Conservation (phyloP, 2,888 invertebrate genomes). For the Drosophila barbarae region DNA sequence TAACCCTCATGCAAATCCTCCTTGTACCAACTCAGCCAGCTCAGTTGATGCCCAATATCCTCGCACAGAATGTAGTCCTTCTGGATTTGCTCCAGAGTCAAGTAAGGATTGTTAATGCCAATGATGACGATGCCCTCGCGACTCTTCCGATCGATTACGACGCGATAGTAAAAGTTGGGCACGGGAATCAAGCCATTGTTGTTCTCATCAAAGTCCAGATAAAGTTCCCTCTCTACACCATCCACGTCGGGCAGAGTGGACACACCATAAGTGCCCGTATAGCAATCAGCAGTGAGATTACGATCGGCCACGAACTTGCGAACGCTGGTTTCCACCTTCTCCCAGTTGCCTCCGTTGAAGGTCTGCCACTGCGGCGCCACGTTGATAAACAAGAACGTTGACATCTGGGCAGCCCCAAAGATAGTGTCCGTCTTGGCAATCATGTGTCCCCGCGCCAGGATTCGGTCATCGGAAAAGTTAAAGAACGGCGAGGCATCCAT, state of each 20-base stretch:
- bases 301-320: constrained; percentile 79
- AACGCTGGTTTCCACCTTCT: constrained; percentile 80
- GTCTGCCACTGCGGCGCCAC: constrained; percentile 82
- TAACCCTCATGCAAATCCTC: constrained; percentile 68
- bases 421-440: constrained; percentile 81
- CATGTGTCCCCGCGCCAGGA: constrained; percentile 81
- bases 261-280: constrained; percentile 82
- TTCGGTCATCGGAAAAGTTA: constrained; percentile 59
- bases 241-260: constrained; percentile 81
- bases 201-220: constrained; percentile 75
- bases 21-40: constrained; percentile 71
- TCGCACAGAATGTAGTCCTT: constrained; percentile 70
- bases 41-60: constrained; percentile 67
- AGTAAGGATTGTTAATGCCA: constrained; percentile 79
- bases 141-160: constrained; percentile 80
- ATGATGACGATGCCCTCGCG: constrained; percentile 81
- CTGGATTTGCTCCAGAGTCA: constrained; percentile 61
- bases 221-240: constrained; percentile 74
- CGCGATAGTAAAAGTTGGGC: constrained; percentile 82
- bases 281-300: constrained; percentile 79
- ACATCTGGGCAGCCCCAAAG: constrained; percentile 80
- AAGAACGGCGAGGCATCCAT: constrained; percentile 68
- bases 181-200: constrained; percentile 80
- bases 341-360: constrained; percentile 83
- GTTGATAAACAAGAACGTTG: constrained; percentile 82